Evolutionary conservation across 1,140 invertebrate genomes (phyloP).

Genomic region (Atta cephalotes): DNA sequence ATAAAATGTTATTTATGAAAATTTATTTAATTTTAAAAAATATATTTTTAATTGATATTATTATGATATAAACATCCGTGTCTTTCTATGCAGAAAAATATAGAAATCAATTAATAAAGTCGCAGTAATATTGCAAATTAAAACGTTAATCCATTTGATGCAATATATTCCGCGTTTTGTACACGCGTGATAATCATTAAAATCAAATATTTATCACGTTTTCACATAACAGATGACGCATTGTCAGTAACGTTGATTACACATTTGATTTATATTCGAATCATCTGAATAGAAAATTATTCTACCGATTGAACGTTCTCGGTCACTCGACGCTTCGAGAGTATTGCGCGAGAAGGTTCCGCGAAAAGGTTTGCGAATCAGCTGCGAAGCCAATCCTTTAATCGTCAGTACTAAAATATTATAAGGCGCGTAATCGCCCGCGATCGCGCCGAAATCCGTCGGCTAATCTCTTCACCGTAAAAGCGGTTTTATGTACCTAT

Average conservation of each 20-base stretch:
- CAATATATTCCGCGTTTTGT: neutral
- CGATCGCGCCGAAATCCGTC: conserved; percentile 72
- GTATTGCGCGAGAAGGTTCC: neutral
- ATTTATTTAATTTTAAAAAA: neutral
- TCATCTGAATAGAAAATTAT: neutral
- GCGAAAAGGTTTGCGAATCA: conserved; percentile 57
- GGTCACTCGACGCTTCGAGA: neutral
- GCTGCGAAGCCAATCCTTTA: conserved; percentile 73
- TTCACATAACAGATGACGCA: neutral
- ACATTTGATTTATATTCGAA: conserved; percentile 22
- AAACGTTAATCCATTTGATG: neutral
- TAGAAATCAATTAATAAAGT: neutral
- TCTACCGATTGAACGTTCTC: too few relatives aligned
- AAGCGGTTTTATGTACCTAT: conserved; percentile 75
- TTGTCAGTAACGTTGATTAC: neutral
- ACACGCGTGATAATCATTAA: neutral
- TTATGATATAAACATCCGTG: neutral
- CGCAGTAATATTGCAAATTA: conserved; percentile 18
- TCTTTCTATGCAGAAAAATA: neutral
- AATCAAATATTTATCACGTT: conserved; percentile 11
- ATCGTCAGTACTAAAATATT: conserved; percentile 78
- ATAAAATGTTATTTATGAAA: neutral
- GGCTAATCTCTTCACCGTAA: conserved; percentile 75
- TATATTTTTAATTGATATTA: neutral
- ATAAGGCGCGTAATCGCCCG: conserved; percentile 73